Evolutionary conservation across 2,113 vertebrate species (phyloP).

Genomic region (Urocitellus parryii): DNA sequence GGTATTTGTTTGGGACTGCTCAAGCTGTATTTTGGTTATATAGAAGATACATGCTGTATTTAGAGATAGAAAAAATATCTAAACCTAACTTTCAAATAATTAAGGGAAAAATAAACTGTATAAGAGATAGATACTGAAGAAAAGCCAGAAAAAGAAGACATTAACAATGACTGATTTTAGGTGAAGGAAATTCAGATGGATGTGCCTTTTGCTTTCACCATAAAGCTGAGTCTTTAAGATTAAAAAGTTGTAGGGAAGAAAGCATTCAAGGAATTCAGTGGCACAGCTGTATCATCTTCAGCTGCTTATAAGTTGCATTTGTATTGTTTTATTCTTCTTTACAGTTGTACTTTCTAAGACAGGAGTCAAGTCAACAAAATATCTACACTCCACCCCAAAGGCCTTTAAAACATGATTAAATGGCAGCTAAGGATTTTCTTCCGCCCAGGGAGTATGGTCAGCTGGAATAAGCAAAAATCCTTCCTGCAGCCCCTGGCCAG

Average conservation of each 20-base stretch:
- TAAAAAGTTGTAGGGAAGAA: not conserved
- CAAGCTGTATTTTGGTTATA: not conserved
- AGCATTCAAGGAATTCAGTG: not conserved
- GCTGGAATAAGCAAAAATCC: not conserved
- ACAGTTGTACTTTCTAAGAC: not conserved
- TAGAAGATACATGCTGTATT: not conserved
- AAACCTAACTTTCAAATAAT: not conserved
- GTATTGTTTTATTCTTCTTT: not conserved
- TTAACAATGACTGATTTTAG: not conserved
- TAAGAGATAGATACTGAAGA: not conserved
- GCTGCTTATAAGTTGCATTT: not conserved
- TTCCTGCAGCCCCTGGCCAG: not conserved
- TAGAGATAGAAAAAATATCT: not conserved
- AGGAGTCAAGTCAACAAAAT: slow-evolving; percentile 61
- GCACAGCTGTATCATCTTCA: not conserved
- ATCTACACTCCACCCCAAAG: not conserved
- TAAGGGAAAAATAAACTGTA: not conserved
- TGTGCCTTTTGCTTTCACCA: not conserved
- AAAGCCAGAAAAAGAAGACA: not conserved
- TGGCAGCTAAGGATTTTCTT: not conserved
- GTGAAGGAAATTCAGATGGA: not conserved
- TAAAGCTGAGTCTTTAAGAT: not conserved
- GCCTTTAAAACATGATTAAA: slow-evolving; percentile 28
- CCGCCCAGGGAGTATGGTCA: not conserved
- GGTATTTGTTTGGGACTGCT: not conserved